Evolutionary conservation across 2,113 vertebrate genomes (phyloP).

Genomic region (Festucalex cinctus): DNA sequence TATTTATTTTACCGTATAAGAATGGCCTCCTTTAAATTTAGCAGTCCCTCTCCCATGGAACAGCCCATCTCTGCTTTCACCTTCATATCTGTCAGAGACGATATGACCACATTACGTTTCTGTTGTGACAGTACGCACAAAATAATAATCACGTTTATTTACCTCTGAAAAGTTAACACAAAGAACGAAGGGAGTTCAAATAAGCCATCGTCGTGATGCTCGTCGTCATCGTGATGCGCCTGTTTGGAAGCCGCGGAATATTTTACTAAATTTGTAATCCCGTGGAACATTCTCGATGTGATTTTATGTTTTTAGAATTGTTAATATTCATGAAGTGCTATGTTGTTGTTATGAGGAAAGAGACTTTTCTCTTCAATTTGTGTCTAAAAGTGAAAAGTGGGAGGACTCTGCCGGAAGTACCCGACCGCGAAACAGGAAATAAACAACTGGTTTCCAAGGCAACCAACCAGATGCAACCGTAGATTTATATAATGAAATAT

Average conservation of each 20-base stretch:
- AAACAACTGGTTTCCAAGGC: constrained; percentile 16
- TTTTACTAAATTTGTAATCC: neutral
- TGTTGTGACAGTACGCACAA: neutral
- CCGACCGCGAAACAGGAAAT: neutral
- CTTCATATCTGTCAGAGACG: constrained; percentile 76
- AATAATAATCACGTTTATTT: neutral
- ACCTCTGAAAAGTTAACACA: constrained; percentile 76
- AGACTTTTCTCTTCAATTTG: neutral
- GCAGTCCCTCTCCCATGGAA: constrained; percentile 81
- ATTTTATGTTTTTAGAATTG: neutral
- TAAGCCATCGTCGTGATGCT: neutral
- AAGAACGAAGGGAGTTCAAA: constrained; percentile 57
- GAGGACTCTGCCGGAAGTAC: neutral
- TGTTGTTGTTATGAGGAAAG: neutral
- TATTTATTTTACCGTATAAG: constrained; percentile 69
- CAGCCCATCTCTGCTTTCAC: constrained; percentile 66
- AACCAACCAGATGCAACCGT: constrained; percentile 45
- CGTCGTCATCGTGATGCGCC: fast-evolving
- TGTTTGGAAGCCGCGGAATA: neutral
- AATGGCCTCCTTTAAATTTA: constrained; percentile 77
- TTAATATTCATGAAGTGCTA: neutral
- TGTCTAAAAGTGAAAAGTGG: constrained; percentile 6
- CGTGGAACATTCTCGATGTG: neutral
- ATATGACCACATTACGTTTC: neutral
- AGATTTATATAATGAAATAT: too few relatives aligned